Evolutionary conservation across 2,113 vertebrate genomes (phyloP), one percentile per base, ranked within the genome.

Genomic region (Crotophaga sulcirostris): DNA sequence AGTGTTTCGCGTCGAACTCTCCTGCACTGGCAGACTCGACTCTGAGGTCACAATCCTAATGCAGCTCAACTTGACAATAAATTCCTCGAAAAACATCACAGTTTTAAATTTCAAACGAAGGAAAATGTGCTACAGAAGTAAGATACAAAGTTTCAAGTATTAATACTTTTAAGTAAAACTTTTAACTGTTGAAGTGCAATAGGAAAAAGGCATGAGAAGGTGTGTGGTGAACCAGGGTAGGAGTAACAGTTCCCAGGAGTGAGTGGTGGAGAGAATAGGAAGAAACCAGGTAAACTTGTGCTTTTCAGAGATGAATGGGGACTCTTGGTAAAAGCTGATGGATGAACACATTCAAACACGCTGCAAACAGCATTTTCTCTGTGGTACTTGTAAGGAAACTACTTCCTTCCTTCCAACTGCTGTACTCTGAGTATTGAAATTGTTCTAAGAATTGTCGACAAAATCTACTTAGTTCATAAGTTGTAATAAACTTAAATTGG

Each of bases 61-160:
- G 98, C 99, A 99, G 97, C 99, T 99, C 97, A 99, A 99, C 96
- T 98, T 99, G 96, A 99, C 99, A 84, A 96, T 98, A 56, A 98
- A 98, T 82, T 98, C 98, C 55, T 97, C 98, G 52, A 99, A 99
- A 98, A 99, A 99, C 98, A 99, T 99, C 97, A 99, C 99, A 99
- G 98, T 99, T 93, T 98, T 99, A 90, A 99, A 99, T 98, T 99
- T 99, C 98, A 99, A 99, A 97, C 98, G 99, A 94, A 99, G 99
- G 99, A 99, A 99, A 99, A 99, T 99, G 98, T 99, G 99, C 98
- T 99, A 99, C 96, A 99, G 98, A 98, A 98, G 99, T 99, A 98
- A 98, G 98, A 47, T 47, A 73, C 78, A 4, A 45, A 26, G 16
- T 92, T 95, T 89, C 31, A 51, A 83, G 51, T 70, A 6, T 34